Percentiles rank a stretch among this genome's conserved stretches.
phyloP scores from a whole-genome alignment of 2,888 invertebrate genomes.

The Melanotus villosus region DNA sequence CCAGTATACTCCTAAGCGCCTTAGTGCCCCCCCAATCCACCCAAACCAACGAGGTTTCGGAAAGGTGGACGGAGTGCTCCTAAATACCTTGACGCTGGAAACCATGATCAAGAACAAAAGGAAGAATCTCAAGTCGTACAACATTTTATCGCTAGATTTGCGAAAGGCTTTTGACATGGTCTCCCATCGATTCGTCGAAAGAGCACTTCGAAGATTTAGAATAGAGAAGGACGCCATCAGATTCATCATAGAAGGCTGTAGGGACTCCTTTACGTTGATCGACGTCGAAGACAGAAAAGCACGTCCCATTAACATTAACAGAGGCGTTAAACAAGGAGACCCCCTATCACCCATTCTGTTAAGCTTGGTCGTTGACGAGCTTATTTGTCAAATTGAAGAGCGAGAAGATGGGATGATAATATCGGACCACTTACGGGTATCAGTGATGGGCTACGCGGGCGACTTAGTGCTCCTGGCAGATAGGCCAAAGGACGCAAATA shows the following conservation, averaged over 20 bases:
- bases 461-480: constrained; percentile 45
- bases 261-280: neutral
- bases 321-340: constrained; percentile 40
- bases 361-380: constrained; percentile 20
- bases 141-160: neutral
- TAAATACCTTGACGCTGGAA: constrained; percentile 8
- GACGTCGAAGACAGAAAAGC: neutral
- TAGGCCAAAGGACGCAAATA: constrained; percentile 8
- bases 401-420: neutral
- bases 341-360: constrained; percentile 32
- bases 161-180: constrained; percentile 14
- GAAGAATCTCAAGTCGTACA: neutral
- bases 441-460: constrained; percentile 49
- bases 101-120: neutral
- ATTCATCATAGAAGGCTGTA: neutral
- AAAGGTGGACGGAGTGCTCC: neutral
- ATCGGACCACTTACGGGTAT: neutral
- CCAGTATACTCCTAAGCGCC: too few relatives aligned
- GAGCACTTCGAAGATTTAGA: neutral
- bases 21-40: too few relatives aligned
- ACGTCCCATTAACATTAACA: neutral
- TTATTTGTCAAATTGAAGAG: neutral
- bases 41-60: too few relatives aligned
- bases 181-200: neutral
- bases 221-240: neutral